Conservation (phyloP, 2,797 vertebrate genomes). For the Anguilla obscura region DNA sequence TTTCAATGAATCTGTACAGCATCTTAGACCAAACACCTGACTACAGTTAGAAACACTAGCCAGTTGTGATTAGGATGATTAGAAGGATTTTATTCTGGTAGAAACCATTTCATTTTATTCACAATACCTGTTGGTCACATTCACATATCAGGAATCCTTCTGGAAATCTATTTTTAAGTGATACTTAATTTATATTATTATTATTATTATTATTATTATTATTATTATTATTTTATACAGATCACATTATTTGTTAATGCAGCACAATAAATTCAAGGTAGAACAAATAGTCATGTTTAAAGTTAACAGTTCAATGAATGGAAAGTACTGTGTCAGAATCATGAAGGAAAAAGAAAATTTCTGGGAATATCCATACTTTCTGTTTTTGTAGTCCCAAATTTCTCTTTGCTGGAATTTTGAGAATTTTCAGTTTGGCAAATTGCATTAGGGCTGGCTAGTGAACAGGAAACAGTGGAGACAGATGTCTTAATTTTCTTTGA, state of each 20-base stretch:
- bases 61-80: not conserved
- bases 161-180: not conserved
- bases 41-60: not conserved
- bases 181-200: not conserved
- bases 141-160: not conserved
- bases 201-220: too few relatives aligned
- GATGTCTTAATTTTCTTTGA: not conserved
- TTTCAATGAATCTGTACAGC: not conserved
- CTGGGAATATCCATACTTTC: not conserved
- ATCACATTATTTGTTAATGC: not conserved
- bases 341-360: not conserved
- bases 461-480: not conserved
- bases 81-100: not conserved
- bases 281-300: constrained; percentile 2
- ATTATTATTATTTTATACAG: not conserved
- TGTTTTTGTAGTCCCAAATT: not conserved
- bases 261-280: not conserved
- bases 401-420: not conserved
- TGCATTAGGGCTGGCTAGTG: not conserved
- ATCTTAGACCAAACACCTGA: not conserved
- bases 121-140: not conserved
- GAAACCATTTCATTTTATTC: not conserved
- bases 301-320: not conserved
- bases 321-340: not conserved
- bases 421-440: not conserved